Conservation (phyloP, 2,888 invertebrate species). For the Spialia ferax region DNA sequence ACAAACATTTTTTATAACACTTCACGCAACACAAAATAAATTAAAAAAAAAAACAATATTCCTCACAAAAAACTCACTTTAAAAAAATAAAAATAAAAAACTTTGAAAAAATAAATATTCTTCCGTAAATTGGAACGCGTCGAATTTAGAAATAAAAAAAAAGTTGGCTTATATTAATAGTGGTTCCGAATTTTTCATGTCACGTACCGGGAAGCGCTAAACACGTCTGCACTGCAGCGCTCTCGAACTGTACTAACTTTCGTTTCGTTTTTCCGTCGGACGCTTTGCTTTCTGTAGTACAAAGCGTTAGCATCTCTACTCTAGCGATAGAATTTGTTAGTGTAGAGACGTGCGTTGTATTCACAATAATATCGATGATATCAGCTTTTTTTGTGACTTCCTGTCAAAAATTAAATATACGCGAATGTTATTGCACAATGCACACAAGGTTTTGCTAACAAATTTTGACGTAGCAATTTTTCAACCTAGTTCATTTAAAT, state of each 20-base stretch:
- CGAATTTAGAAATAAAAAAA: conserved; percentile 38
- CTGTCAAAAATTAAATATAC: background rate
- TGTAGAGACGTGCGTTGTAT: conserved; percentile 36
- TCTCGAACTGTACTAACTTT: conserved; percentile 66
- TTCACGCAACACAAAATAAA: conserved; percentile 34
- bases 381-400: background rate
- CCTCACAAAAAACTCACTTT: conserved; percentile 21
- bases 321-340: conserved; percentile 31
- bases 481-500: background rate
- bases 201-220: conserved; percentile 68
- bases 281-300: conserved; percentile 63
- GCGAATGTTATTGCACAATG: background rate
- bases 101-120: background rate
- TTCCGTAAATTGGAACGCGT: conserved; percentile 45
- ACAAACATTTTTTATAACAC: conserved; percentile 37
- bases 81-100: conserved; percentile 9
- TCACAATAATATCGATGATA: conserved; percentile 29
- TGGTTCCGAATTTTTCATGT: conserved; percentile 37
- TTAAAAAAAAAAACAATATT: conserved; percentile 26
- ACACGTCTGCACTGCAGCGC: conserved; percentile 64
- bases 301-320: conserved; percentile 43
- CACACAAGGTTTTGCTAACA: background rate
- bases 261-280: conserved; percentile 65
- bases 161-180: conserved; percentile 31
- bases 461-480: background rate